Conservation (phyloP, 1,140 invertebrate genomes). For the Diuraphis noxia region DNA sequence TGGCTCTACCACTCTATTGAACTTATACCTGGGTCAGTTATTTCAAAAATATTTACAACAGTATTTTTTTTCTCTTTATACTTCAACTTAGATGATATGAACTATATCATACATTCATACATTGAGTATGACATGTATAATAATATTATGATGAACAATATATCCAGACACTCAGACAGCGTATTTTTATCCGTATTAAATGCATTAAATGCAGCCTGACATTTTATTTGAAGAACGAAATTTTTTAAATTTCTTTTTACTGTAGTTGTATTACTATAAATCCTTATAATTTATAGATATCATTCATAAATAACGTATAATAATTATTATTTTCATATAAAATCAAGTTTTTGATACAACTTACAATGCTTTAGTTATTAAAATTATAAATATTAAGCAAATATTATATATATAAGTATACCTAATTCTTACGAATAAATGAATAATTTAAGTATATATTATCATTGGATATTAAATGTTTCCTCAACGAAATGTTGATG, state of each 20-base stretch:
- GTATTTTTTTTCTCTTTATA: neutral
- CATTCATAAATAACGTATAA: neutral
- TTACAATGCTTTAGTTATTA: neutral
- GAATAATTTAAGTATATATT: neutral
- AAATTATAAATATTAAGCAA: too few relatives aligned
- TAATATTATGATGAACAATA: neutral
- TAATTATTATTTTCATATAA: neutral
- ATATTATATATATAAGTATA: too few relatives aligned
- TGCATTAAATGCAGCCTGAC: neutral
- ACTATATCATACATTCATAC: too few relatives aligned
- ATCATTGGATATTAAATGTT: neutral
- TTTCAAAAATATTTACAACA: neutral
- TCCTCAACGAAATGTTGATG: neutral
- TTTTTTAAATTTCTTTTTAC: neutral
- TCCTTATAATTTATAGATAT: neutral
- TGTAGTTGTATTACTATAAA: too few relatives aligned
- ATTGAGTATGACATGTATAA: too few relatives aligned
- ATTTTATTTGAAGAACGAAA: neutral
- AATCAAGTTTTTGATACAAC: neutral
- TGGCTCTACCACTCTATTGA: too few relatives aligned
- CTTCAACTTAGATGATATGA: neutral
- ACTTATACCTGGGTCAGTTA: neutral
- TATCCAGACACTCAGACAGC: neutral
- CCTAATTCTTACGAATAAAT: neutral
- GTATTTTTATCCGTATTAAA: neutral